Base-by-base conservation (phyloP, 2,797 vertebrate species). In the Lacerta bilineata region DNA sequence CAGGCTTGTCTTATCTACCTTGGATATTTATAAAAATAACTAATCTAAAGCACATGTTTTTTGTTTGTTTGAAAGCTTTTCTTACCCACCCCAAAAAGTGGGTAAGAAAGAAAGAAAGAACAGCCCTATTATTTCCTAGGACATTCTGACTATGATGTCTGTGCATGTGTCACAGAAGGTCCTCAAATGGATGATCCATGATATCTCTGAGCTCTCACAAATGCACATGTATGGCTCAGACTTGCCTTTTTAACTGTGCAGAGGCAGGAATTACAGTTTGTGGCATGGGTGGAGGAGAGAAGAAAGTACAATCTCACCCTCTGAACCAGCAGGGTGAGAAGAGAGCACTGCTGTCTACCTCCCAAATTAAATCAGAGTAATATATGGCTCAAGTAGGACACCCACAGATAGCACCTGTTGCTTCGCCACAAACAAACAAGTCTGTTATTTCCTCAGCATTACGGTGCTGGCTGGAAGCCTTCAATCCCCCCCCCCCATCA, bases 141-240 rank as follows among this genome's bases (percentile, higher is more conserved):
- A 5, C 23, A 72, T 10, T 2, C 27, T 33, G 68, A 0, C 0
- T 0, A 0, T 81, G 39, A 36, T 71, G 83, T 29, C 4, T 18
- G 41, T 79, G 84, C 77, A 69, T 86, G 33, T 46, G 55, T n/a
- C 23, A 43, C 29, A 11, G 39, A 15, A 69, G 41, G 29, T 10
- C 17, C 74, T 59, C 13, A 13, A 10, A 41, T 50, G 72, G 59
- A n/a, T 66, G 74, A 71, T 72, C 64, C 6, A 29, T 29, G 76
- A 0, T 0, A 29, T 8, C 15, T 46, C 46, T 39, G 17, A 74
- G n/a, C 18, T 86, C 33, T 85, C 9, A 3, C 0, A 0, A 25
- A 29, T 82, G 74, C 0, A 0, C 43, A 46, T 82, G 59, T 43
- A 36, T 23, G 80, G 64, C 25, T 0, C 1, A 68, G 43, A 9